Conservation (phyloP, 30 jellyfish, hydroid and myxozoan species). For the Sanderia malayensis region DNA sequence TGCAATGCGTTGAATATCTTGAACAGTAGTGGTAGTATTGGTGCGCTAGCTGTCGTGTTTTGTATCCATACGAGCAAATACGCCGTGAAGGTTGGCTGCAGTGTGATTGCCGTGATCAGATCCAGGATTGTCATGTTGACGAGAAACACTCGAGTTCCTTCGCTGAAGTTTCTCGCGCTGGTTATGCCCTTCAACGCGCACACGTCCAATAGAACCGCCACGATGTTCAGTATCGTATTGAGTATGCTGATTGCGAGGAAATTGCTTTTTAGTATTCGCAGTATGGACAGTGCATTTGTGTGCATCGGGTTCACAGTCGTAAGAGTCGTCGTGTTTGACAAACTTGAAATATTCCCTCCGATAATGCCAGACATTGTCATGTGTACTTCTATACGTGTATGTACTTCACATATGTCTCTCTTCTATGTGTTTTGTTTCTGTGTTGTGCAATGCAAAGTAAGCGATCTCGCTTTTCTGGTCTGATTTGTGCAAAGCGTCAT, state of each 20-base stretch:
- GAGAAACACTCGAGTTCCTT: conserved; percentile 49
- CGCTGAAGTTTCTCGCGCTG: conserved; percentile 46
- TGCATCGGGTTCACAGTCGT: too few species aligned
- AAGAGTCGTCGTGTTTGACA: too few species aligned
- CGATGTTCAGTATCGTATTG: conserved; percentile 36
- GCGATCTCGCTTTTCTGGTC: too few species aligned
- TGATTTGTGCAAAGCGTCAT: too few species aligned
- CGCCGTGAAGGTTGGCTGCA: conserved; percentile 53
- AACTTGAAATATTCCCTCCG: too few species aligned
- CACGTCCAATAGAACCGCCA: conserved; percentile 27
- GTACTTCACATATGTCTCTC: too few species aligned
- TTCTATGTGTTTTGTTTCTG: too few species aligned
- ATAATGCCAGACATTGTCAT: too few species aligned
- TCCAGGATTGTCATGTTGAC: conserved; percentile 50
- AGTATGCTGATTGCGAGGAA: conserved; percentile 35
- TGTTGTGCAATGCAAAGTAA: too few species aligned
- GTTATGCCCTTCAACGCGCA: conserved; percentile 35
- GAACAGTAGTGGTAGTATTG: conserved; percentile 4
- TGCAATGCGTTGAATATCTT: conserved; percentile 31
- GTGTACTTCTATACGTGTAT: too few species aligned
- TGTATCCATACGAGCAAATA: conserved; percentile 35
- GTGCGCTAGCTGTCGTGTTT: conserved; percentile 1
- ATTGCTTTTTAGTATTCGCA: neutral
- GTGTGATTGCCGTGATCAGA: conserved; percentile 38
- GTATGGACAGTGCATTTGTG: too few species aligned